Base-by-base conservation (phyloP, 2,797 vertebrate species). In the Syngnathus acus region DNA sequence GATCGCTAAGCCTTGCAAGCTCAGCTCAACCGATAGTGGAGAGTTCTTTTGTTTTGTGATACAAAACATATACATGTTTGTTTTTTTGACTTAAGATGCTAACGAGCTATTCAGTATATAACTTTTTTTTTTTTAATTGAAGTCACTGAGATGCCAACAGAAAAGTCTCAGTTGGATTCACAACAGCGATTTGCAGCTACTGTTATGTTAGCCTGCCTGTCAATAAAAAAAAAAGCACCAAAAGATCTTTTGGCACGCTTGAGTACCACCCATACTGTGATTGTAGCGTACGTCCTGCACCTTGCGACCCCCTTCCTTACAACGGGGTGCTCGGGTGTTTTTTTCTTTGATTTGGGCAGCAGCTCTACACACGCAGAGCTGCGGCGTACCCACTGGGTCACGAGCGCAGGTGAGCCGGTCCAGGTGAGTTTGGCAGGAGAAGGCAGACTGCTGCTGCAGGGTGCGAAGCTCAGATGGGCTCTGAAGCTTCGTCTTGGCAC, bases 361-460 rank as follows among this genome's bases (percentile, higher is more conserved):
- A 68, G 75, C 82, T 69, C 70, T 59, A 80, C 84, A 81, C 79
- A 75, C 73, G 68, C 72, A 67, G 74, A 69, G 70, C 72, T 68
- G 68, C 67, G 64, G 65, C 7, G 68, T 78, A 84, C 68, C 26
- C 72, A 73, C 76, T 73, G 68, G 80, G 83, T 87, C 81, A 79
- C 71, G 32, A 43, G 65, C 73, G 47, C 73, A 80, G 82, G 81
- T 87, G 83, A 88, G 40, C 71, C 72, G 65, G 75, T 80, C 75
- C 78, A 81, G 86, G 83, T 89, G 82, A 86, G 86, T 77, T 88
- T 89, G 87, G 88, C 88, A 88, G 74, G 60, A 77, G 82, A 85
- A 87, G 70, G 77, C 83, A 88, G 82, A 38, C 67, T 71, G 71
- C 60, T 43, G 54, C 54, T 57, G 78, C 69, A 80, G 71, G 77